These are phyloP conservation scores for Bradypodion pumilum DNA, from an alignment of 2,797 vertebrate genomes.

Conservation along the genomic window DNA sequence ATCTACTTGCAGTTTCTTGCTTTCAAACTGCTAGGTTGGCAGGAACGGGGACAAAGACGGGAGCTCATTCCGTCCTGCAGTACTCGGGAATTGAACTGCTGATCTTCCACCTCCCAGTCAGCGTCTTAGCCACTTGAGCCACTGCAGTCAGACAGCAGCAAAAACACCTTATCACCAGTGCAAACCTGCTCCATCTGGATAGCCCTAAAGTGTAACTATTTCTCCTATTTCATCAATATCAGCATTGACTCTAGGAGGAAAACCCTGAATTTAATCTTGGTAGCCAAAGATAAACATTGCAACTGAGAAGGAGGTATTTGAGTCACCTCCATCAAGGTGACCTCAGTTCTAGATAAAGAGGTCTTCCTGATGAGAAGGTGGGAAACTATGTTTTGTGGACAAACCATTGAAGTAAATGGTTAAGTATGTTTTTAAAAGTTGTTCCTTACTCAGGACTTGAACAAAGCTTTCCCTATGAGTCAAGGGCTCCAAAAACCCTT, in stretches of 20 bases:
- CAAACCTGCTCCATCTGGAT: too few relatives aligned
- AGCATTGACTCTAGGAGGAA: not conserved
- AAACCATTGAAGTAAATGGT: constrained; percentile 56
- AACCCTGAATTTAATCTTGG: not conserved
- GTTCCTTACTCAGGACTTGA: constrained; percentile 34
- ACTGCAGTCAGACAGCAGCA: too few relatives aligned
- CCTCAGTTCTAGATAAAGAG: constrained; percentile 60
- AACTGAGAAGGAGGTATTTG: constrained; percentile 18
- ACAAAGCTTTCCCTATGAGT: constrained; percentile 63
- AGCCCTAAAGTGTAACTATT: not conserved
- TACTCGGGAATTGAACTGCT: too few relatives aligned
- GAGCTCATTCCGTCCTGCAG: too few relatives aligned
- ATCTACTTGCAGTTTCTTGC: too few relatives aligned
- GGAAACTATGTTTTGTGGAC: constrained; percentile 51
- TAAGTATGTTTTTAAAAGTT: constrained; percentile 56
- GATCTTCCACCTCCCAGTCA: too few relatives aligned
- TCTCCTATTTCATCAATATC: not conserved
- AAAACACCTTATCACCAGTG: too few relatives aligned
- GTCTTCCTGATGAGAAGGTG: constrained; percentile 29
- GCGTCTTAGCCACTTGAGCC: too few relatives aligned
- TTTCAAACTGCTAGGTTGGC: too few relatives aligned
- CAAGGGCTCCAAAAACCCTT: constrained; percentile 64
- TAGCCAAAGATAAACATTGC: constrained; percentile 20
- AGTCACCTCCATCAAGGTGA: constrained; percentile 46
- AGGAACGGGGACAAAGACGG: too few relatives aligned